Evolutionary conservation across 2,113 vertebrate species (phyloP), one percentile per base, ranked within the genome.

Genomic region (Perognathus longimembris): DNA sequence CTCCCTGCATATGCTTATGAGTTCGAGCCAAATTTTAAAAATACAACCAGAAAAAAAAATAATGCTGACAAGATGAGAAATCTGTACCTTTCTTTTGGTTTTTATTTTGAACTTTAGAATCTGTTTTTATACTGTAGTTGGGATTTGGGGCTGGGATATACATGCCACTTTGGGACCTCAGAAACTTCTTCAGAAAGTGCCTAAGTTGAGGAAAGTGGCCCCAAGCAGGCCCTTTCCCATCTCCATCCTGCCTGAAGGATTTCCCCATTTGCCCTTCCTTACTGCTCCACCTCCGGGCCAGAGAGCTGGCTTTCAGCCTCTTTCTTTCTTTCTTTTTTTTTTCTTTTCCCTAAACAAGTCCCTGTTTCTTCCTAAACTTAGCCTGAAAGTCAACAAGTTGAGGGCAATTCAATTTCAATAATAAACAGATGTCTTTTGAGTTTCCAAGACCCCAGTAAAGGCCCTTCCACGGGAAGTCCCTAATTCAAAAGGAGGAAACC

Each of bases 381-480:
- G 69, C 18, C 32, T 38, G 90, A 94, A 86, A 94, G 89, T 93
- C 91, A 75, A 66, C 86, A 96, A 91, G 93, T 93, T 95, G 91
- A 95, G 85, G 45, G 77, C 84, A 34, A 67, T 94, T 96, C 32
- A 8, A 75, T 94, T 94, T 95, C 88, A 93, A 96, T 97, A 96
- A 89, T 95, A 93, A 97, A 79, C 92, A 96, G 93, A 85, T n/a
- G 38, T 88, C 95, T 90, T 96, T 91, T 94, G 85, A 89, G 85
- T 94, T 94, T 91, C 63, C 71, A 24, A 93, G 93, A 95, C 84
- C 2, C 88, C 93, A 92, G 75, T 61, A 94, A 97, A 96, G 95
- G 78, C 11, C 84, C 0, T 84, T 93, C 89, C 85, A 94, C 2
- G 21, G 93, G 94, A 94, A 95, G 61, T 36, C 34, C 67, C 73